Base-by-base conservation (phyloP, 1,140 invertebrate species). In the Pseudachorutes palmiensis region DNA sequence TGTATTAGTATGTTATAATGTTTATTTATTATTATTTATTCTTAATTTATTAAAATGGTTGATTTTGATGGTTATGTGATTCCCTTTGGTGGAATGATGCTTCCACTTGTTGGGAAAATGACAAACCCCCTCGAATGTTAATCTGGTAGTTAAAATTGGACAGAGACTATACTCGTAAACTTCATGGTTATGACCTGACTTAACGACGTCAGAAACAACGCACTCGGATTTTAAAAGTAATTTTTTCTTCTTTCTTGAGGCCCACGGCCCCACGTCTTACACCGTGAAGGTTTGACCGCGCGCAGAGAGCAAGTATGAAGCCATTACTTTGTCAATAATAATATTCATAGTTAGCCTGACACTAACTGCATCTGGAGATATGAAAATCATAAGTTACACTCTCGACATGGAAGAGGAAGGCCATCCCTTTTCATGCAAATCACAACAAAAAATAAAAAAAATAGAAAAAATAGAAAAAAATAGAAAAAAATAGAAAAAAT, bases 81-180 rank as follows among this genome's bases (percentile, higher is more conserved):
- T 67, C 61, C 65, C 61, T 61, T 65, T 70, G 65, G 62, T 31
- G 30, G 29, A 1, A 28, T 61, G 26, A 3, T 36, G 68, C 57
- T 66, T 67, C 45, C 31, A 64, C 64, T 69, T 69, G 49, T 69
- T 63, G 51, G 62, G n/a, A 72, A 68, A 65, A 69, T 72, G 71
- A 72, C 68, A 68, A 70, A 72, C 68, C 68, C 71, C 68, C 70
- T 70, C 67, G 68, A 72, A 72, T 72, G 68, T 72, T 68, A 72
- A 72, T 70, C 70, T 72, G 68, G 68, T 72, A 69, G 71, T 70
- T 72, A 70, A 66, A 72, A 62, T 66, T 72, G 71, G 66, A 70
- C 71, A 72, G 33, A 67, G 60, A 64, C 65, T 64, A 69, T 66
- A 29, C 64, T 66, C 71, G 68, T 72, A 72, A 72, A 72, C 36